Conservation (phyloP, 2,888 invertebrate genomes). For the Barypeithes pellucidus region DNA sequence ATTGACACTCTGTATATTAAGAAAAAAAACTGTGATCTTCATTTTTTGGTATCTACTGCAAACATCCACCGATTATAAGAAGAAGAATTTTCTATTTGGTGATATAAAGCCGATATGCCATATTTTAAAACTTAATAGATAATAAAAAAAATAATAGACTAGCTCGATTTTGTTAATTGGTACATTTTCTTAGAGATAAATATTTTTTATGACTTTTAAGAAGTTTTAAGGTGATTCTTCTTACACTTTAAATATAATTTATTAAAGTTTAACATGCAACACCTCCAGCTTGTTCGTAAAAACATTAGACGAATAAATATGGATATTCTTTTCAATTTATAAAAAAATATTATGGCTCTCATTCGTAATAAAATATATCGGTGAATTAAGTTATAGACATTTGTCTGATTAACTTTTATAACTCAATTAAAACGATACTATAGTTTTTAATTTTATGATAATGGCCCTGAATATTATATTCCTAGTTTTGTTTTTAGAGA, state of each 20-base stretch:
- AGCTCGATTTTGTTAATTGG: constrained; percentile 29
- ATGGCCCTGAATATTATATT: not conserved
- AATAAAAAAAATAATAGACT: constrained; percentile 19
- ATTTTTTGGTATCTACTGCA: too few species aligned
- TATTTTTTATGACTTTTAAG: too few species aligned
- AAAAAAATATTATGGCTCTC: not conserved
- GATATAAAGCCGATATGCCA: not conserved
- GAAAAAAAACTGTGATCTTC: too few species aligned
- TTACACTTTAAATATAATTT: too few species aligned
- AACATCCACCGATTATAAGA: too few species aligned
- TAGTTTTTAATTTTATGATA: not conserved
- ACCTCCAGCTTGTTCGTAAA: not conserved
- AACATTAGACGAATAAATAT: not conserved
- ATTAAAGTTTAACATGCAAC: constrained; percentile 3
- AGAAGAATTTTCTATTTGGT: too few species aligned
- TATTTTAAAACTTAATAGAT: constrained; percentile 7
- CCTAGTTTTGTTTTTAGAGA: too few species aligned
- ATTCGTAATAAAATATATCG: not conserved
- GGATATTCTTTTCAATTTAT: not conserved
- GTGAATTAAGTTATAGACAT: not conserved
- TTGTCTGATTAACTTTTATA: not conserved
- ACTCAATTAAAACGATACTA: not conserved
- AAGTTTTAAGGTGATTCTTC: too few species aligned
- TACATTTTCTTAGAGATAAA: constrained; percentile 8
- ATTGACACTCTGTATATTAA: too few species aligned